A percentile compares a stretch with the other conserved stretches of the same genome.
phyloP scores from a whole-genome alignment of 2,797 vertebrate genomes.

The Sciaenops ocellatus region DNA sequence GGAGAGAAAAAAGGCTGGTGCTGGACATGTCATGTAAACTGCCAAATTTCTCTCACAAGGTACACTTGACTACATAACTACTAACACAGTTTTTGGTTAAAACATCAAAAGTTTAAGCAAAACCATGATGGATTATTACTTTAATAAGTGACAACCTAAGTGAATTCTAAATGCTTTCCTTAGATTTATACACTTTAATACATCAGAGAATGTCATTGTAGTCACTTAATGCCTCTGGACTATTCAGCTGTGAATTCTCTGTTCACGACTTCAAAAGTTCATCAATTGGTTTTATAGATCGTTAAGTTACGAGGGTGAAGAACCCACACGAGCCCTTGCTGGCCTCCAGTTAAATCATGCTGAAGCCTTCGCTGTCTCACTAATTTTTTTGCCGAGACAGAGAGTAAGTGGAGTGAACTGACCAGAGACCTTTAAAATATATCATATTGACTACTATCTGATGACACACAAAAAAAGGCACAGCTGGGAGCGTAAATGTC shows the following conservation, averaged over 20 bases:
- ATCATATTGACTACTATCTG: slow-evolving; percentile 24
- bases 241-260: slow-evolving; percentile 6
- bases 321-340: background rate
- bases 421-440: slow-evolving; percentile 59
- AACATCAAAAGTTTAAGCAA: background rate
- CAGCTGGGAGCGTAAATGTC: slow-evolving; percentile 36
- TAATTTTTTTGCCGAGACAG: slow-evolving; percentile 43
- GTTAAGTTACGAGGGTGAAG: slow-evolving; percentile 32
- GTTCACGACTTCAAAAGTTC: slow-evolving; percentile 43
- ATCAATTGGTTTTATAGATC: slow-evolving; percentile 56
- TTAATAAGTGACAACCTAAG: background rate
- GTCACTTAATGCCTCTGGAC: slow-evolving; percentile 7
- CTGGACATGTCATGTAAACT: background rate
- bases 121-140: background rate
- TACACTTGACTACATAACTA: no score
- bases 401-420: slow-evolving; percentile 44
- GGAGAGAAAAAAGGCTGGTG: no score
- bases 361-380: slow-evolving; percentile 35
- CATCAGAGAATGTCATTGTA: slow-evolving; percentile 12
- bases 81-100: background rate
- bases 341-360: slow-evolving; percentile 50
- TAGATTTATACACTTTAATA: slow-evolving; percentile 28
- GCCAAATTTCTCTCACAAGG: background rate
- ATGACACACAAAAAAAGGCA: slow-evolving; percentile 20
- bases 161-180: background rate